Conservation (phyloP, 2,888 invertebrate species). For the Spisula solida region DNA sequence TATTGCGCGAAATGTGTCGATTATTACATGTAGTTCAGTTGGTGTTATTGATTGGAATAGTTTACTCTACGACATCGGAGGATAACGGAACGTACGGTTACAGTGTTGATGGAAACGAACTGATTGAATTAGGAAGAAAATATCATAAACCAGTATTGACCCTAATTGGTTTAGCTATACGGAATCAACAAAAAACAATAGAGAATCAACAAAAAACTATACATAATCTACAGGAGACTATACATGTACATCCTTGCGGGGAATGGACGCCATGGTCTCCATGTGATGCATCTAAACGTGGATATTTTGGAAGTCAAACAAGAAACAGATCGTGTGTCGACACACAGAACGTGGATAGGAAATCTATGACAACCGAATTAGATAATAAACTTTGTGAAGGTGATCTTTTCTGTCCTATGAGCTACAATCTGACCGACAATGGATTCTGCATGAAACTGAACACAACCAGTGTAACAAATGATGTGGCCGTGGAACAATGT, state of each 20-base stretch:
- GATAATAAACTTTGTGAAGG: conserved; percentile 27
- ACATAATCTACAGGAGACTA: no score
- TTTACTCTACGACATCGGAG: neutral
- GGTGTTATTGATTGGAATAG: neutral
- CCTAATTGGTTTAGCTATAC: conserved; percentile 12
- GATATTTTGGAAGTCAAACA: conserved; percentile 11
- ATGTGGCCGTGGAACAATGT: conserved; percentile 2
- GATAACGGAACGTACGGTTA: neutral
- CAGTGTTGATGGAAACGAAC: conserved; percentile 3
- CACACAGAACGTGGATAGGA: neutral
- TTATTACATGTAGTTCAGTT: neutral
- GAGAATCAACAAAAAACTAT: no score
- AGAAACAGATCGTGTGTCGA: conserved; percentile 19
- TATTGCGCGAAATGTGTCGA: neutral
- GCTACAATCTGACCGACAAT: neutral
- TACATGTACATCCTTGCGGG: neutral
- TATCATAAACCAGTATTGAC: conserved; percentile 11
- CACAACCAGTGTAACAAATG: neutral
- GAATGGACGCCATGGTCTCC: conserved; percentile 29
- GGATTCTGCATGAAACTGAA: conserved; percentile 23
- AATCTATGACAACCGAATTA: neutral
- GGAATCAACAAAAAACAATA: neutral
- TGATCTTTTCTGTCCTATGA: neutral
- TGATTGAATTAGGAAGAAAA: conserved; percentile 3
- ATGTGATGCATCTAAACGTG: neutral